phyloP scores from a whole-genome alignment of 2,888 invertebrate genomes.

The Cephus pygmeus region DNA sequence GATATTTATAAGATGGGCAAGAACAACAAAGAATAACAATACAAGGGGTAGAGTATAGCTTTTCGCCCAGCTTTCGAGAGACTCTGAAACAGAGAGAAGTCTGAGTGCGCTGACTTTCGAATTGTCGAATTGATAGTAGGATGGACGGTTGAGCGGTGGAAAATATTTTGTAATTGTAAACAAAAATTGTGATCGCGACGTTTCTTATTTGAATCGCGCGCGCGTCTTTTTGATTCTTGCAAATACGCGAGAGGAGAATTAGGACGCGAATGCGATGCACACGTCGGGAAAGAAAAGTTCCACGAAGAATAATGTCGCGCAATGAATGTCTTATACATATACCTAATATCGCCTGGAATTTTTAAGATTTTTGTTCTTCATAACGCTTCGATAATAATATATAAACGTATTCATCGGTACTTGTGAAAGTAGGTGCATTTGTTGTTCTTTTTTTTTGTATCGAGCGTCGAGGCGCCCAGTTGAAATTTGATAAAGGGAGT shows the following conservation, averaged over 20 bases:
- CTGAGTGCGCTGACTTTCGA: neutral
- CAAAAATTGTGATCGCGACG: conserved; percentile 11
- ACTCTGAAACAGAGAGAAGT: neutral
- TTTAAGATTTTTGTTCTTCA: conserved; percentile 33
- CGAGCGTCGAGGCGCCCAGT: conserved; percentile 4
- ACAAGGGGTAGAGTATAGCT: neutral
- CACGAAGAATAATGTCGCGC: conserved; percentile 20
- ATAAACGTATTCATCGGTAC: conserved; percentile 11
- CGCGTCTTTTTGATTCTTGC: conserved; percentile 13
- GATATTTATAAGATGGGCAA: conserved; percentile 31
- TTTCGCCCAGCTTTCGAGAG: neutral
- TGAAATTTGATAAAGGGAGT: neutral
- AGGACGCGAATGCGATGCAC: conserved; percentile 15
- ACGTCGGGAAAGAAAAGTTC: conserved; percentile 19
- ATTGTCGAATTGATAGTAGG: neutral
- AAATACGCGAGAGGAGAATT: neutral
- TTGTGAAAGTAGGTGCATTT: conserved; percentile 3
- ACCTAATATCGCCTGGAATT: conserved; percentile 33
- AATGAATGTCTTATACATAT: conserved; percentile 33
- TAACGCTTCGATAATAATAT: conserved; percentile 26
- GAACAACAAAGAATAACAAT: neutral
- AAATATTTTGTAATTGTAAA: conserved; percentile 44
- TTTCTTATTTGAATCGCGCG: conserved; percentile 12
- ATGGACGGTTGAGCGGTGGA: conserved; percentile 12
- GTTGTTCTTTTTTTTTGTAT: neutral